Percentiles rank a stretch among this genome's conserved stretches.
These are phyloP conservation scores for Temnothorax longispinosus DNA, from an alignment of 1,140 invertebrate genomes.

Conservation along the genomic window DNA sequence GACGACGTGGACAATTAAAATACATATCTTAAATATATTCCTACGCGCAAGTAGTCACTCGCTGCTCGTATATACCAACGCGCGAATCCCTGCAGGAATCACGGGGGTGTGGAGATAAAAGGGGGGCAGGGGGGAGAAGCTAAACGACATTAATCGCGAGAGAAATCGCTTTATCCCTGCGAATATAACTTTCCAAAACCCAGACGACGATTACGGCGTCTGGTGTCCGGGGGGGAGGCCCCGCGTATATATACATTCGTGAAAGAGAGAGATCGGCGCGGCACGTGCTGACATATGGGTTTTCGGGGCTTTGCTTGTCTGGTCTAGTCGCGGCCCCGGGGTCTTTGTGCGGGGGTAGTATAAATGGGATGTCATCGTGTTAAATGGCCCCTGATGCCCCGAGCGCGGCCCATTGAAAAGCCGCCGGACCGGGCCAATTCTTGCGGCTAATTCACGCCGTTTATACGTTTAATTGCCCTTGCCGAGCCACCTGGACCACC, in stretches of 20 bases:
- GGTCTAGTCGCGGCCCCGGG: conserved; percentile 28
- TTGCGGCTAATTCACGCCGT: conserved; percentile 75
- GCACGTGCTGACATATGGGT: conserved; percentile 74
- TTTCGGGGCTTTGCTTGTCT: conserved; percentile 65
- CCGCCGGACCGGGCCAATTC: conserved; percentile 61
- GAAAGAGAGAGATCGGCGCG: conserved; percentile 34
- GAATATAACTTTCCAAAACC: conserved; percentile 14
- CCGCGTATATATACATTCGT: neutral
- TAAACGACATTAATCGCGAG: conserved; percentile 6
- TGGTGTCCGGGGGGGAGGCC: neutral
- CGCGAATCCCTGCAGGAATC: neutral
- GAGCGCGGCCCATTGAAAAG: conserved; percentile 65
- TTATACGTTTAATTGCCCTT: conserved; percentile 76
- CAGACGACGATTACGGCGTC: conserved; percentile 21
- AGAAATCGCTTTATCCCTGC: conserved; percentile 15
- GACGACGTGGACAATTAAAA: too few species aligned
- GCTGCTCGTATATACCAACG: neutral
- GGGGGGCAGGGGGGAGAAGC: neutral
- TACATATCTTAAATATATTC: neutral
- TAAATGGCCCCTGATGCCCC: conserved; percentile 76
- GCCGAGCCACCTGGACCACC: conserved; percentile 71
- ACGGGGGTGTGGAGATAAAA: neutral
- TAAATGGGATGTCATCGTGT: conserved; percentile 76
- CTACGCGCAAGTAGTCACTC: neutral
- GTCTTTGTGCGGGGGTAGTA: conserved; percentile 73